Evolutionary conservation across 1,140 invertebrate species (phyloP), one percentile per base, ranked within the genome.

Genomic region (Portunus trituberculatus): DNA sequence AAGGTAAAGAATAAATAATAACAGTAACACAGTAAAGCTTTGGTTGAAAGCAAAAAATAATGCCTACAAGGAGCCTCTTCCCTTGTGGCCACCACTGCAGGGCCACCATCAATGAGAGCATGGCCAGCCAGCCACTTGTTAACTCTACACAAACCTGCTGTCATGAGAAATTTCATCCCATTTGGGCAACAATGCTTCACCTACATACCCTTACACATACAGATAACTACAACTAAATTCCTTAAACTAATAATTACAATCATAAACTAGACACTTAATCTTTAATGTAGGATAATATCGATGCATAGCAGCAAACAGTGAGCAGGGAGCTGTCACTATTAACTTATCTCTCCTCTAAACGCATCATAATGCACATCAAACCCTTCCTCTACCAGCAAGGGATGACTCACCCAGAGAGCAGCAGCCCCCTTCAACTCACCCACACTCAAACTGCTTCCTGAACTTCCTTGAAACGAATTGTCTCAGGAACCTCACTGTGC

Each of bases 391-490:
- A 12, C 14, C 16, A 29, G 20, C 67, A 48, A 84, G 31, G 20
- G 86, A 32, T 28, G 25, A 25, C 32, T 20, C 28, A 88, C 31
- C 14, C 45, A 46, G 86, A 46, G 45, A 88, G 86, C 45, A 88
- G n/a, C 1, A 86, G n/a, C 32, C 84, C 32, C 84, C 32, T 20
- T n/a, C 84, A 29, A 86, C 84, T 31, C 28, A 86, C 84, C n/a
- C n/a, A 12, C 12, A 59, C 67, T 76, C 67, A 31, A n/a, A 91
- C 14, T 32, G 28, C 8, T 93, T 0, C 28, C 84, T 45, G 25
- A 4, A 46, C 46, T n/a, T 95, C 94, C 59, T 95, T 95, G 76
- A 95, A 95, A 16, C 94, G 86, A 32, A 95, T 95, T 20, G 94
- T 95, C 59, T 95, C 94, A 29, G 94, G 94, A 29, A 91, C 83